Percentiles rank a stretch among this genome's conserved stretches.
Evolutionary conservation across 2,888 invertebrate species (phyloP).

Genomic region (Aleiodes alternator): DNA sequence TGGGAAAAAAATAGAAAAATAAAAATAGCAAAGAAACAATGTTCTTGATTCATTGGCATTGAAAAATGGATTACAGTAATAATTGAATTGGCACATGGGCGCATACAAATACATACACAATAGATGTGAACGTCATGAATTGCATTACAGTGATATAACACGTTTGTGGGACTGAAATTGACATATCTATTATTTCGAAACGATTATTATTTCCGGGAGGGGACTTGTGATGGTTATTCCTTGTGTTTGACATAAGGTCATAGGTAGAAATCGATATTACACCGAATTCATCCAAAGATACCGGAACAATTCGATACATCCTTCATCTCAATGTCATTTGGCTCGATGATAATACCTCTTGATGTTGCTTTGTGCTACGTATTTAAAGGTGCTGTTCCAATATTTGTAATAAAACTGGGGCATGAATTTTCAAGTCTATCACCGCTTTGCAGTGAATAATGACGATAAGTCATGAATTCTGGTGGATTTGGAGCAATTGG

Average conservation of each 20-base stretch:
- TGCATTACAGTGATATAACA: constrained; percentile 24
- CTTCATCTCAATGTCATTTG: constrained; percentile 68
- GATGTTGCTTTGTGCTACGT: constrained; percentile 69
- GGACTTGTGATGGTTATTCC: not conserved
- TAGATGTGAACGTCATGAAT: not conserved
- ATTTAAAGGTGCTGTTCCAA: constrained; percentile 69
- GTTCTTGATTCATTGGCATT: not conserved
- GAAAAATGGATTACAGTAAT: constrained; percentile 4
- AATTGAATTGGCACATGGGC: constrained; percentile 25
- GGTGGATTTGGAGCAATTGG: constrained; percentile 81
- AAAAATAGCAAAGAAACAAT: not conserved
- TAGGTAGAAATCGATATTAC: not conserved
- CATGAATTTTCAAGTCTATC: constrained; percentile 75
- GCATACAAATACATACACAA: constrained; percentile 19
- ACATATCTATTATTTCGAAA: constrained; percentile 16
- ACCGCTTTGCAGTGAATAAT: constrained; percentile 83
- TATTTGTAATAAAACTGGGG: constrained; percentile 73
- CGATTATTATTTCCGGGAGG: constrained; percentile 19
- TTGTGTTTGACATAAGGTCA: constrained; percentile 14
- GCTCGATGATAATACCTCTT: constrained; percentile 53
- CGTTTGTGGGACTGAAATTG: constrained; percentile 21
- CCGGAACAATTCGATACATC: constrained; percentile 63
- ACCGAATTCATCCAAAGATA: constrained; percentile 57
- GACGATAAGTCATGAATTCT: constrained; percentile 88
- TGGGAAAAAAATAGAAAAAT: not conserved